phyloP scores from a whole-genome alignment of 2,888 invertebrate genomes.

The Endotricha flammealis region DNA sequence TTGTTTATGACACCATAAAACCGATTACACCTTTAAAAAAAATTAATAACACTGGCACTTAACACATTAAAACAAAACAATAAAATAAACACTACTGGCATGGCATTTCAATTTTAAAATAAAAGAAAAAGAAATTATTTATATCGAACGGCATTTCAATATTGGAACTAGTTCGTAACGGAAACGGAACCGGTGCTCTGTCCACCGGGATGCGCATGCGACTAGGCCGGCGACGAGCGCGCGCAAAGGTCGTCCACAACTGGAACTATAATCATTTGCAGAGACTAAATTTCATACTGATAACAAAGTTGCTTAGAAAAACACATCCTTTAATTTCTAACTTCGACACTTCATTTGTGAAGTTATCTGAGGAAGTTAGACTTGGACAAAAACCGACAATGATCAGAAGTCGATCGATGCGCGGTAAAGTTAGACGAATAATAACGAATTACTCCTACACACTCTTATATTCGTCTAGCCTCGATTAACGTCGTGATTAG shows the following conservation, averaged over 20 bases:
- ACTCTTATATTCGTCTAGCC: too few relatives aligned
- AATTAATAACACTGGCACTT: constrained; percentile 5
- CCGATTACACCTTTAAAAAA: not conserved
- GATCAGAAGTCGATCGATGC: too few relatives aligned
- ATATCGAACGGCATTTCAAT: constrained; percentile 8
- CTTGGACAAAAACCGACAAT: too few relatives aligned
- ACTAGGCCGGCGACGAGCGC: constrained; percentile 25
- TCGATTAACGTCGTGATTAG: too few relatives aligned
- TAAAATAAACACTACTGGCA: not conserved
- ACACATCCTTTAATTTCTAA: too few relatives aligned
- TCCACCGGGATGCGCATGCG: constrained; percentile 23
- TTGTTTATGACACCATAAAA: not conserved
- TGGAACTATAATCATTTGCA: too few relatives aligned
- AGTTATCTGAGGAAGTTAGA: too few relatives aligned
- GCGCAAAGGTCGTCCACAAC: constrained; percentile 28
- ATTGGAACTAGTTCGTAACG: constrained; percentile 17
- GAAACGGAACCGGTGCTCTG: constrained; percentile 21
- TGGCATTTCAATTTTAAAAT: constrained; percentile 11
- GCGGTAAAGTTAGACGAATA: too few relatives aligned
- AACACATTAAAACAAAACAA: constrained; percentile 12
- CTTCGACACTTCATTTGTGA: too few relatives aligned
- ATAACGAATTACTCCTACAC: too few relatives aligned
- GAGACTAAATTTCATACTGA: too few relatives aligned
- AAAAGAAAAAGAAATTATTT: constrained; percentile 4
- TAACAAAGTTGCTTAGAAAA: too few relatives aligned